phyloP scores from a whole-genome alignment of 1,140 invertebrate species.

The Caenorhabditis elegans region WBcel235 BX284602.5:7189501-7190000 shows the following conservation, averaged over 20 bases:
- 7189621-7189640: background rate
- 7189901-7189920: too few species aligned
- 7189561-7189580: background rate
- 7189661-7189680: background rate
- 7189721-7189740: conserved; percentile 17
- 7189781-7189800: background rate
- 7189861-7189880: background rate
- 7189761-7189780: conserved; percentile 17
- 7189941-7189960: too few species aligned
- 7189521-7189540: conserved; percentile 1
- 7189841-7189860: background rate
- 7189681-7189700: background rate
- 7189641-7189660: background rate
- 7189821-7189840: background rate
- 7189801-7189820: background rate
- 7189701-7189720: background rate
- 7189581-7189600: background rate
- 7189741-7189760: background rate
- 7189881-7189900: too few species aligned
- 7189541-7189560: conserved; percentile 15
- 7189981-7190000: too few species aligned
- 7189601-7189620: background rate
- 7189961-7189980: too few species aligned
- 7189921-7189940: too few species aligned
- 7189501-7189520: background rate